Evolutionary conservation across 37 sponge, comb jelly and placozoan genomes (phyloP), one percentile per base, ranked within the genome.

Genomic region (Beroe ovata): DNA sequence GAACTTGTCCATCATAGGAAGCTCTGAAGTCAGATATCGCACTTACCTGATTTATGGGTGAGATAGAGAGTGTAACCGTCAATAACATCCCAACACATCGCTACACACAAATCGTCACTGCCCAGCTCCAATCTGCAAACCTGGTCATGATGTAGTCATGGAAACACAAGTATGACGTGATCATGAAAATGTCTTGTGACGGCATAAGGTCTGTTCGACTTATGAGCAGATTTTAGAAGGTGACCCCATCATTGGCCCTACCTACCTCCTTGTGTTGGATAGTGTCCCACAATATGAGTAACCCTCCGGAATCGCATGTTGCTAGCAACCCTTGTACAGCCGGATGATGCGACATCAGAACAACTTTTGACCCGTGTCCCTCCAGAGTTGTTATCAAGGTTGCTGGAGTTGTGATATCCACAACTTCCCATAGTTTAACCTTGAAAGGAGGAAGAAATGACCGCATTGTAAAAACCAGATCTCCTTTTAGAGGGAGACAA

Each of bases 301-400:
- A 8, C n/a, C 84, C 84, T 25, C 39, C 41, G 8, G 84, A 21
- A 77, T 77, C 84, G 3, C 84, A 39, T n/a, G 84, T 39, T n/a
- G 54, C 54, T 19, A 77, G 84, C 22, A 77, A 16, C 11, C 84
- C 84, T 2, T 33, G 28, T 3, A 77, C 54, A 1, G 36, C 84
- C 1, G 84, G 84, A 25, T 77, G 84, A 26, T 77, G 41, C 2
- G 22, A 23, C 54, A 77, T 8, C 28, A 77, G 16, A 25, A 19
- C 18, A 0, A 77, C 39, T 20, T 77, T 77, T 25, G 38, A 21
- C 36, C 0, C 8, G 54, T 77, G 84, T 32, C 69, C 69, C 16
- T 66, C 30, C 2, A 66, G 16, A 1, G 33, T 66, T 32, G 32
- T 37, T 1, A 30, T 25, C 25, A 66, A 37, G 1, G 69, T 66